These are phyloP conservation scores for Caenorhabditis afra DNA, from an alignment of 2,888 invertebrate genomes.

Conservation along the genomic window DNA sequence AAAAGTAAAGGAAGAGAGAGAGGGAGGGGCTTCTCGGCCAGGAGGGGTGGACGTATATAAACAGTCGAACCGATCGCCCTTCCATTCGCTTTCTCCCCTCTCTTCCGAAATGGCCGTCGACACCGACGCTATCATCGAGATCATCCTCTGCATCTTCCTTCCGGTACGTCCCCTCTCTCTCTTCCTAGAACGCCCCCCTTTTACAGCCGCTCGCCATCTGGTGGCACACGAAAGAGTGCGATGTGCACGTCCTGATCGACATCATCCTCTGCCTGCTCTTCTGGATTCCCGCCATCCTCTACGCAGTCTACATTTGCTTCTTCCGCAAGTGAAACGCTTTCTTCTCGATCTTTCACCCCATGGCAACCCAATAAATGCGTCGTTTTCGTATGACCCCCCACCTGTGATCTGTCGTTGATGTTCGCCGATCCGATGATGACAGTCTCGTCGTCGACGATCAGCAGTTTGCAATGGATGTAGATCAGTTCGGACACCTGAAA, in stretches of 20 bases:
- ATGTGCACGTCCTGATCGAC: slow-evolving; percentile 56
- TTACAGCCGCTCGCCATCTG: slow-evolving; percentile 66
- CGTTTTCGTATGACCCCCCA: too few species aligned
- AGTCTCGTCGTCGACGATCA: slow-evolving; percentile 92
- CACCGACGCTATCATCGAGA: slow-evolving; percentile 48
- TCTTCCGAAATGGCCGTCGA: slow-evolving; percentile 55
- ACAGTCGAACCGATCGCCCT: not conserved
- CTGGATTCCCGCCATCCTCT: slow-evolving; percentile 66
- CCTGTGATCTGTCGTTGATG: slow-evolving; percentile 95
- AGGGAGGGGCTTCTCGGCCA: not conserved
- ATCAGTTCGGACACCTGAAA: slow-evolving; percentile 90
- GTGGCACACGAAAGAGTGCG: slow-evolving; percentile 63
- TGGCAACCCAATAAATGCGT: not conserved
- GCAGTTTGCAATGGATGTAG: slow-evolving; percentile 96
- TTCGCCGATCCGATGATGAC: slow-evolving; percentile 98
- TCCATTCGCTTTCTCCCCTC: too few species aligned
- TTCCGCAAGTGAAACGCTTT: slow-evolving; percentile 21
- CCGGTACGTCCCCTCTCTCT: slow-evolving; percentile 47
- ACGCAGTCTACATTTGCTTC: slow-evolving; percentile 62
- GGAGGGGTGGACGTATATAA: slow-evolving; percentile 12
- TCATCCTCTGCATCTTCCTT: slow-evolving; percentile 62
- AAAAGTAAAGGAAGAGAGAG: not conserved
- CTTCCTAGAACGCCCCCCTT: not conserved
- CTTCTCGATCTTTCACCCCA: too few species aligned
- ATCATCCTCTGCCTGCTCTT: slow-evolving; percentile 61